Evolutionary conservation across 2,888 invertebrate species (phyloP), one percentile per base, ranked within the genome.

Genomic region (Fragum whitleyi): DNA sequence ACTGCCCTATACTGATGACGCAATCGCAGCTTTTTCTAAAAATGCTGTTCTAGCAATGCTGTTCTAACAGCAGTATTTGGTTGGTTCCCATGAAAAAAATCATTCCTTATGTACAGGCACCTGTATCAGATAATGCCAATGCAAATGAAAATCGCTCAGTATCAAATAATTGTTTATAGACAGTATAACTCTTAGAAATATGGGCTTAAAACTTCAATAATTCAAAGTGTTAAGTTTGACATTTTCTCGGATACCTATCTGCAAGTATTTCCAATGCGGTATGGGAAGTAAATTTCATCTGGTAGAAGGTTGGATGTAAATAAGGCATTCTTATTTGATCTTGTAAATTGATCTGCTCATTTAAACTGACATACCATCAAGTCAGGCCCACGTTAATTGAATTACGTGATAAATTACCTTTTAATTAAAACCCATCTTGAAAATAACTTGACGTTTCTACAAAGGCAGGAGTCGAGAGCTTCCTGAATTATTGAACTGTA

Each of bases 401-500:
- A 61, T 61, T 61, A 29, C 29, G 61, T 61, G 61, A 61, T 61
- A 61, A 61, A 61, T 61, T 61, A 32, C 32, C 32, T 32, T 61
- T 61, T 61, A 61, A 61, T 61, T 61, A 61, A 61, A 61, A 61
- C 61, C 61, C 29, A 61, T 61, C 29, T 61, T n/a, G 29, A 32
- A 61, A 61, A 32, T 32, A 32, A 57, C 9, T 32, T 55, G 53
- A 23, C 28, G 55, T 28, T 57, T 70, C 28, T 29, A 53, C 51
- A 69, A 69, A 69, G 32, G 53, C 14, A n/a, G 5, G 23, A 53
- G 29, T 14, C 21, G 19, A 26, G 36, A 68, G 61, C 42, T 39
- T 61, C 39, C 67, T 68, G 51, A 77, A 77, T 77, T 68, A 77
- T 77, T 77, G 21, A 77, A 77, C 28, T 29, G 32, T 47, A 42